Conservation (phyloP, 2,113 vertebrate genomes). For the Narcine bancroftii region DNA sequence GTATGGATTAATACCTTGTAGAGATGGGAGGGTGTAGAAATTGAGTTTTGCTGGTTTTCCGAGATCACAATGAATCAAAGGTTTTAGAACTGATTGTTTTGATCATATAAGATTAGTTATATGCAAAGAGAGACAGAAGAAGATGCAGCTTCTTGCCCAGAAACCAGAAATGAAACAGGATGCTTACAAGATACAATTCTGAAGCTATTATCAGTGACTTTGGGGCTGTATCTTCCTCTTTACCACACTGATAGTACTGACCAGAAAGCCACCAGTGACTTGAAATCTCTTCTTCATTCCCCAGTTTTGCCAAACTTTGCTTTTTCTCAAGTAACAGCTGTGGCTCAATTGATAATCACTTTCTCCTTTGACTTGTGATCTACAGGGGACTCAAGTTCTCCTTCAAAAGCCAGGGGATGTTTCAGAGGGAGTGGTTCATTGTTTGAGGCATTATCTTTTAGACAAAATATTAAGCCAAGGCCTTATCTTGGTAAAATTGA, state of each 20-base stretch:
- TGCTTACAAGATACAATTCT: not conserved
- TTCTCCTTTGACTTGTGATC: too few relatives aligned
- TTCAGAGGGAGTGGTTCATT: too few relatives aligned
- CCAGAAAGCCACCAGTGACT: not conserved
- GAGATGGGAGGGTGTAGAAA: not conserved
- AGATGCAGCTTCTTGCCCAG: not conserved
- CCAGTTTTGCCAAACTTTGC: not conserved
- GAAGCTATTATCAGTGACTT: not conserved
- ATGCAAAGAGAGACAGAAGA: not conserved
- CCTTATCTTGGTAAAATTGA: too few relatives aligned
- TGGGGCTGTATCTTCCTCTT: not conserved
- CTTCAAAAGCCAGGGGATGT: too few relatives aligned
- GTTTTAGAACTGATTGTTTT: not conserved
- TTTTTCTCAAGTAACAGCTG: not conserved
- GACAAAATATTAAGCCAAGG: too few relatives aligned
- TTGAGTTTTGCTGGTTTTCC: not conserved
- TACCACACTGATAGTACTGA: not conserved
- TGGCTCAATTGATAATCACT: too few relatives aligned
- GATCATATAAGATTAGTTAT: not conserved
- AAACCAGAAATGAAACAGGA: not conserved
- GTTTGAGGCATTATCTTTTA: too few relatives aligned
- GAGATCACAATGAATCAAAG: not conserved
- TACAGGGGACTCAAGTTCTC: too few relatives aligned
- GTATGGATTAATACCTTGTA: not conserved
- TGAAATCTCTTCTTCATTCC: not conserved